These are phyloP conservation scores for Albula glossodonta DNA, from an alignment of 2,113 vertebrate species.

Conservation along the genomic window DNA sequence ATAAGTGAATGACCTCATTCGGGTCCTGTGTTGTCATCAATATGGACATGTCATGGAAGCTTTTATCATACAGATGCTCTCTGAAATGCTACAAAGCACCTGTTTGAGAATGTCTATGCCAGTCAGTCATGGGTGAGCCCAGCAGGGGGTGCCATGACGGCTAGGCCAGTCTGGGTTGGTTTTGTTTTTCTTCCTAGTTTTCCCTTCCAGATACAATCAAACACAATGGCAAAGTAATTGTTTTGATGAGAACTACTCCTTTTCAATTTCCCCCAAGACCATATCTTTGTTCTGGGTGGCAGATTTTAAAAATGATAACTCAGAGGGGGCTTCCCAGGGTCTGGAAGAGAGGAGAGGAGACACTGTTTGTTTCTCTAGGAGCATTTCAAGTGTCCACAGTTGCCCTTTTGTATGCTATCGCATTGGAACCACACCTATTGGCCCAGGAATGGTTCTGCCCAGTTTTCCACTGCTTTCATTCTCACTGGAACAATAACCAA, in stretches of 20 bases:
- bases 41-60: neutral
- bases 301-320: neutral
- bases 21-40: no score
- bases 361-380: neutral
- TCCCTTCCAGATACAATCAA: no score
- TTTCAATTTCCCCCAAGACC: no score
- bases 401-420: neutral
- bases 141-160: no score
- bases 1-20: no score
- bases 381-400: neutral
- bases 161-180: no score
- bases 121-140: neutral
- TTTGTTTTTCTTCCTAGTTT: no score
- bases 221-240: no score
- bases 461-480: neutral
- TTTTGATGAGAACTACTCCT: no score
- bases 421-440: neutral
- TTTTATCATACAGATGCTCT: neutral
- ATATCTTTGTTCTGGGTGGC: neutral
- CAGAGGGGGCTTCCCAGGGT: neutral
- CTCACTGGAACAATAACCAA: neutral
- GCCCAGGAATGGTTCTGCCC: neutral
- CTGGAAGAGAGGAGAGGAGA: neutral
- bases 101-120: neutral
- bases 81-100: neutral